Evolutionary conservation across 1,140 invertebrate genomes (phyloP).

Genomic region (Drosophila busckii): DNA sequence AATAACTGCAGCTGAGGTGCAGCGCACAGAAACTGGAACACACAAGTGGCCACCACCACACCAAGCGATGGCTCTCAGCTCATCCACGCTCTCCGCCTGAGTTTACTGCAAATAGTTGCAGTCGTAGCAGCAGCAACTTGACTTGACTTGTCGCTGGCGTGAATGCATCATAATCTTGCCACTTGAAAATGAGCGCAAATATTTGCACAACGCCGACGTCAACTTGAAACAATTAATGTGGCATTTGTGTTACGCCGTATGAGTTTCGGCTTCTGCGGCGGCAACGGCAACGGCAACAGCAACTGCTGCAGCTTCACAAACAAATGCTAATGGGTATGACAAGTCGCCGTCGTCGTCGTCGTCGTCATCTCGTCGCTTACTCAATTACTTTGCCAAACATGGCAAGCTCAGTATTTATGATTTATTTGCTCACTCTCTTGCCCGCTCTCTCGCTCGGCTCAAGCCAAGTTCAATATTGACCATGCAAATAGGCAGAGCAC

Average conservation of each 20-base stretch:
- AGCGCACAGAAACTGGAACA: slow-evolving; percentile 56
- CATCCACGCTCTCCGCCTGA: slow-evolving; percentile 6
- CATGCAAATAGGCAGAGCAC: slow-evolving; percentile 54
- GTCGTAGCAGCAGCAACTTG: slow-evolving; percentile 18
- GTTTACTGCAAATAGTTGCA: slow-evolving; percentile 56
- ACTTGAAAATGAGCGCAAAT: slow-evolving; percentile 72
- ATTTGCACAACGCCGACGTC: slow-evolving; percentile 55
- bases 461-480: slow-evolving; percentile 68
- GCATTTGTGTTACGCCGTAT: slow-evolving; percentile 71
- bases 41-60: slow-evolving; percentile 48
- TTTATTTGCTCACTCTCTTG: slow-evolving; percentile 57
- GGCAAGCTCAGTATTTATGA: slow-evolving; percentile 66
- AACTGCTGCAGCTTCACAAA: slow-evolving; percentile 57
- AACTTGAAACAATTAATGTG: slow-evolving; percentile 77
- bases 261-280: slow-evolving; percentile 69
- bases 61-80: slow-evolving; percentile 9
- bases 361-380: slow-evolving; percentile 51
- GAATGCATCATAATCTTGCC: slow-evolving; percentile 75
- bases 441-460: slow-evolving; percentile 26
- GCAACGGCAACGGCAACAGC: slow-evolving; percentile 1
- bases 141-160: too few relatives aligned
- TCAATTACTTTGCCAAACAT: slow-evolving; percentile 76
- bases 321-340: slow-evolving; percentile 76
- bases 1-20: slow-evolving; percentile 63
- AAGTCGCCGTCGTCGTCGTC: slow-evolving; percentile 46